These are phyloP conservation scores for Caenorhabditis sulstoni DNA, from an alignment of 2,888 invertebrate species.

Conservation along the genomic window DNA sequence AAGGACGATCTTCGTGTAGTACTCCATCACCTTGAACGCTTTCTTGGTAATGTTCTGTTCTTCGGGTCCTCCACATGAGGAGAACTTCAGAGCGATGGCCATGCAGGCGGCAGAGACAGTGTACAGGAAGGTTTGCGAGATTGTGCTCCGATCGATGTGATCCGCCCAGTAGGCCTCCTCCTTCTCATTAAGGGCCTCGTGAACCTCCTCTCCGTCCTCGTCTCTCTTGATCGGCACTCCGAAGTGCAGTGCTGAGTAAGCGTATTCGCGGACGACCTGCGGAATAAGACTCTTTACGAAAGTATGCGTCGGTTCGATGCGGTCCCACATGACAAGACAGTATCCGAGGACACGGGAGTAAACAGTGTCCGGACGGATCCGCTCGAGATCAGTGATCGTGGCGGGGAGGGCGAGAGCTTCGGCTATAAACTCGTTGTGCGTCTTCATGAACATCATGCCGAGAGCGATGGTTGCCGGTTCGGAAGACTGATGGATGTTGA, in stretches of 20 bases:
- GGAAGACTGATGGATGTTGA: conserved; percentile 95
- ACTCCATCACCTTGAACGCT: conserved; percentile 40
- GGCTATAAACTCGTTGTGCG: conserved; percentile 89
- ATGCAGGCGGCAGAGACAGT: conserved; percentile 95
- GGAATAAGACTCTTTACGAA: conserved; percentile 70
- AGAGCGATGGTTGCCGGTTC: conserved; percentile 96
- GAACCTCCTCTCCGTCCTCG: conserved; percentile 36
- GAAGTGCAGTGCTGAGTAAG: conserved; percentile 33
- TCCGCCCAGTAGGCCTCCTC: conserved; percentile 68
- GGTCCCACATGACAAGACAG: conserved; percentile 72
- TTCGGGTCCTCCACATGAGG: conserved; percentile 85
- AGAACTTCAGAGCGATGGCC: conserved; percentile 93
- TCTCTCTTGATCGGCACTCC: conserved; percentile 36
- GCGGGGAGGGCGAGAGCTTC: conserved; percentile 92
- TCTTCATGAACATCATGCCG: conserved; percentile 92
- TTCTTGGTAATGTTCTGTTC: conserved; percentile 9
- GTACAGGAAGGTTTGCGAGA: conserved; percentile 89
- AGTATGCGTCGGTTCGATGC: conserved; percentile 61
- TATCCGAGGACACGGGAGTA: conserved; percentile 69
- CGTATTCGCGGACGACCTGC: conserved; percentile 31
- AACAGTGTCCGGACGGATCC: conserved; percentile 83
- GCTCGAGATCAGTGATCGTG: conserved; percentile 92
- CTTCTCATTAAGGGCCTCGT: conserved; percentile 14
- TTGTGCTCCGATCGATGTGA: conserved; percentile 66
- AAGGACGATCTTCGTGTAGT: conserved; percentile 39